Evolutionary conservation across 1,140 invertebrate genomes (phyloP), one percentile per base, ranked within the genome.

Genomic region (Drosophila lacteicornis): DNA sequence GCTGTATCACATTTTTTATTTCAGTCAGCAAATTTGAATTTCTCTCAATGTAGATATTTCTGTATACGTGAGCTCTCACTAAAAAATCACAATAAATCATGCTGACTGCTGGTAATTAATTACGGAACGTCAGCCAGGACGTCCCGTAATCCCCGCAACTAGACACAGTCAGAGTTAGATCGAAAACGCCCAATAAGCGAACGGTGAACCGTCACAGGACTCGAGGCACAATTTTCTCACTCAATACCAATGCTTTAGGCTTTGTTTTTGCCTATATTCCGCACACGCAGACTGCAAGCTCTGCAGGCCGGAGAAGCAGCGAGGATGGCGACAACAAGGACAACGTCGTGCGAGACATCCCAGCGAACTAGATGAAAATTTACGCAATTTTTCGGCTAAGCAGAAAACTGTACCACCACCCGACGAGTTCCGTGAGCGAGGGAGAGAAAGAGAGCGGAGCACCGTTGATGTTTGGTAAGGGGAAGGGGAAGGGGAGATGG

Each of bases 381-480:
- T 90, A 90, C 85, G 85, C 85, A 90, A 90, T 90, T 90, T 85
- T 84, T 79, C 75, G 77, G 70, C 68, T 79, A 91, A 86, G 75
- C 82, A 90, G 85, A 90, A 90, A 90, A 90, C 85, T 90, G 85
- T 90, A 90, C 85, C 85, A 91, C 85, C 85, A 91, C 82, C 82
- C 86, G 85, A 91, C 43, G 61, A 83, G 46, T 66, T 42, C 53
- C 33, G 55, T 68, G 19, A 59, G 50, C 45, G 61, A 60, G 50
- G 43, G 42, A 43, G 49, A 53, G 46, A 38, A 46, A 42, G 50
- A 62, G 45, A 62, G 67, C 40, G 19, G 40, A 66, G 19, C 42
- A 49, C 19, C 47, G 27, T 73, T 66, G 43, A 79, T 33, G 63
- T 57, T 59, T 40, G 68, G 22, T 45, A 55, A 15, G 56, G 63